Evolutionary conservation across 2,888 invertebrate species (phyloP).

Genomic region (Chymomyza caudatula): DNA sequence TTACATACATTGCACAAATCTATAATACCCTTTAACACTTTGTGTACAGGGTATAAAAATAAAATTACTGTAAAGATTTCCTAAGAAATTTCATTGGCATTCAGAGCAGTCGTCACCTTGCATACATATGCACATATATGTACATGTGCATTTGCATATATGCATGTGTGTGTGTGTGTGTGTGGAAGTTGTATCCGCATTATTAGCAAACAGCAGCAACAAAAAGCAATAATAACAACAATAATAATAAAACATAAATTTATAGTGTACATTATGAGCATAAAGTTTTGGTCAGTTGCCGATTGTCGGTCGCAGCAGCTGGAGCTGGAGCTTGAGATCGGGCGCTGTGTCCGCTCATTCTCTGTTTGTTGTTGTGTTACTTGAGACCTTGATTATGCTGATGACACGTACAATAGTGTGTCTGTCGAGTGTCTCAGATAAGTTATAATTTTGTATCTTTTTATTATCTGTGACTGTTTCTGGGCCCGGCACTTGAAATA

Average conservation of each 20-base stretch:
- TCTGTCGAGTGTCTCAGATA: not conserved
- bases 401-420: constrained; percentile 54
- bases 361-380: not conserved
- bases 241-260: constrained; percentile 28
- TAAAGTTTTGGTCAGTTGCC: constrained; percentile 17
- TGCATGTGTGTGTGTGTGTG: too few relatives aligned
- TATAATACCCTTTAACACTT: too few relatives aligned
- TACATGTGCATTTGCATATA: too few relatives aligned
- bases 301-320: not conserved
- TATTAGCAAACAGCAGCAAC: constrained; percentile 32
- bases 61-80: too few relatives aligned
- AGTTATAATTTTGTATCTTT: not conserved
- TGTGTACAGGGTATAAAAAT: too few relatives aligned
- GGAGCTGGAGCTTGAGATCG: constrained; percentile 1
- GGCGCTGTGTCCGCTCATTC: not conserved
- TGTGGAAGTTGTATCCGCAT: constrained; percentile 32
- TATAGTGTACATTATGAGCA: constrained; percentile 8
- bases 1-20: too few relatives aligned
- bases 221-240: constrained; percentile 24
- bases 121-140: not conserved
- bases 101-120: constrained; percentile 22
- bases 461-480: constrained; percentile 11
- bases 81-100: constrained; percentile 15
- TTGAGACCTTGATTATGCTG: constrained; percentile 49
- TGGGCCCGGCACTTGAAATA: constrained; percentile 5